Evolutionary conservation across 2,797 vertebrate genomes (phyloP), one percentile per base, ranked within the genome.

Genomic region (Atherinosoma microstoma): DNA sequence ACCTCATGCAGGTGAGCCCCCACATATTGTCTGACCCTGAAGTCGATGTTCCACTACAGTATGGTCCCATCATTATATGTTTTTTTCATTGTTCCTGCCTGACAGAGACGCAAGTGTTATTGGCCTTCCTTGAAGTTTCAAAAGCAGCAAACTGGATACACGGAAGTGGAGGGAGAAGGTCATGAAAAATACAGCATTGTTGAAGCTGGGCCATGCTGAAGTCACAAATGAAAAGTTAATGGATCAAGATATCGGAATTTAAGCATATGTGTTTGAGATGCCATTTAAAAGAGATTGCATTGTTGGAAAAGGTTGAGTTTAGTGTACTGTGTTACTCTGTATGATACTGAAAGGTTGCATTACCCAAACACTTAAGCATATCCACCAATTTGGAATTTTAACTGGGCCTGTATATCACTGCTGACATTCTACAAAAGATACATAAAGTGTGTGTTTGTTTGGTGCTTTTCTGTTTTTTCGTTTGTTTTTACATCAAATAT

Each of bases 71-170:
- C 7, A 24, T 54, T 32, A 18, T 15, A 81, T n/a, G 0, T 6
- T 64, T 64, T 83, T n/a, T 36, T 0, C 89, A 58, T 76, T 11
- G 27, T 0, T 57, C 65, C 10, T 76, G 38, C 64, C 83, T 27
- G 54, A 0, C 92, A 98, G 97, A 89, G 94, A 79, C 93, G 95
- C 77, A 89, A 93, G 11, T 95, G 85, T 61, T 94, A 83, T 78
- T 97, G 96, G 96, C 94, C 96, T 0, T 94, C 95, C 74, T 94
- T 96, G 94, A 97, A 96, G 82, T 97, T 97, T 91, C 92, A 94
- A 5, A 97, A 94, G 63, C 93, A 92, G 68, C 94, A 87, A 0
- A 70, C 92, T 0, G 93, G 93, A 0, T 98, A 97, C 91, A 92
- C 94, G 0, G 97, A 97, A 86, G 95, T 97, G 53, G 96, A 97